These are phyloP conservation scores for Silvanus unidentatus DNA, from an alignment of 2,888 invertebrate species.

Conservation along the genomic window DNA sequence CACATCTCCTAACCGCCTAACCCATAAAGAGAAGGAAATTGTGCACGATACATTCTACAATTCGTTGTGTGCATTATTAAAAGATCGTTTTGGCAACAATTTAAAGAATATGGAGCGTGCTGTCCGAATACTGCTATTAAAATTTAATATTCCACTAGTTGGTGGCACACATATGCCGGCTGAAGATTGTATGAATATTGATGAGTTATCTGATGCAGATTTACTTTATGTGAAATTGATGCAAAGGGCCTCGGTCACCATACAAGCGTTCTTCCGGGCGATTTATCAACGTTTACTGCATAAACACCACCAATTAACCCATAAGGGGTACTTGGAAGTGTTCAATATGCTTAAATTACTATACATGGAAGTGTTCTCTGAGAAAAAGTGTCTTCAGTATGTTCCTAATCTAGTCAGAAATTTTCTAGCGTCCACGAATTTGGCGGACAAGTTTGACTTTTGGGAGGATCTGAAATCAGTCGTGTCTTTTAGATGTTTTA, in stretches of 20 bases:
- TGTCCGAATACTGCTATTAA: neutral
- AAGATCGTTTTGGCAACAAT: slow-evolving; percentile 5
- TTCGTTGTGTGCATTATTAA: neutral
- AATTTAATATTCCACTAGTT: neutral
- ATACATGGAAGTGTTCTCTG: slow-evolving; percentile 30
- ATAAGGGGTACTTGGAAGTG: slow-evolving; percentile 24
- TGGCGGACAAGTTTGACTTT: slow-evolving; percentile 20
- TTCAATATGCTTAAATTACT: slow-evolving; percentile 29
- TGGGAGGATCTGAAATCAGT: slow-evolving; percentile 28
- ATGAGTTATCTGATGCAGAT: neutral
- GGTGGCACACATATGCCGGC: neutral
- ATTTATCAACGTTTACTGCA: slow-evolving; percentile 27
- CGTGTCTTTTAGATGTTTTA: slow-evolving; percentile 5
- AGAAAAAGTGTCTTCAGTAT: slow-evolving; percentile 18
- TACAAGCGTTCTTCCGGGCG: slow-evolving; percentile 36
- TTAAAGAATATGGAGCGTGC: slow-evolving; percentile 1
- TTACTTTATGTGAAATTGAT: slow-evolving; percentile 17
- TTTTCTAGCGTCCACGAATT: slow-evolving; percentile 19
- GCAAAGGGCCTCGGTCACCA: slow-evolving; percentile 29
- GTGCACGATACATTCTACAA: slow-evolving; percentile 18
- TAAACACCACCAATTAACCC: slow-evolving; percentile 22
- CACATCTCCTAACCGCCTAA: slow-evolving; percentile 20
- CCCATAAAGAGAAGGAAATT: slow-evolving; percentile 16
- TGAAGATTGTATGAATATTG: neutral
- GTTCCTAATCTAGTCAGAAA: neutral